Base-by-base conservation (phyloP, 1,140 invertebrate genomes). In the Stegodyphus mimosarum region DNA sequence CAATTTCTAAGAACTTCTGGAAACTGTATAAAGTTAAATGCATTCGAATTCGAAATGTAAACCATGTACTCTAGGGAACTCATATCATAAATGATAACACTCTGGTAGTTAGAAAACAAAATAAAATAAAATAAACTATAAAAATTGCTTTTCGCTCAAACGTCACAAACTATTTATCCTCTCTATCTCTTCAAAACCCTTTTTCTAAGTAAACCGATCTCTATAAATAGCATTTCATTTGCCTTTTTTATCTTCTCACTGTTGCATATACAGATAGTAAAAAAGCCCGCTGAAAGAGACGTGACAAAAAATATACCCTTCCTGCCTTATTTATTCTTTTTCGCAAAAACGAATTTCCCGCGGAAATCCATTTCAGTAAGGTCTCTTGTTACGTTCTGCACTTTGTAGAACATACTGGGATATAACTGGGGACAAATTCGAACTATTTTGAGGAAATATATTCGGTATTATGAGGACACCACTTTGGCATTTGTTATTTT, bases 361-460 rank as follows among this genome's bases (percentile, higher is more conserved):
- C 69, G 78, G 53, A 81, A 81, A 81, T 81, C 78, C 78, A 81
- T 81, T 81, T 81, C 78, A 81, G 67, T 81, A 49, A 13, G 70
- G 78, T 81, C 72, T 81, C 78, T 72, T 81, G 78, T 81, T 81
- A 81, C 78, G 55, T 67, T 64, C 66, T 51, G n/a, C 49, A 49
- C n/a, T 33, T 71, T 71, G 60, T 64, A 77, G 66, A 77, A 60
- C 74, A 66, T 60, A 17, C 51, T 50, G 74, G 67, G 77, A 70
- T 79, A 79, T 63, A 81, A 79, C 77, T 79, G 77, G 33, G 78
- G 69, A 81, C 78, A 81, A 81, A 81, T 81, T 81, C 78, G 53
- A 72, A 60, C 51, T 63, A 72, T 81, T 81, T 72, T 69, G 51
- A 17, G 53, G 53, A 69, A 81, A 81, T 72, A 33, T 81, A 67